A percentile compares a stretch with the other conserved stretches of the same genome.
These are phyloP conservation scores for Origma solitaria DNA, from an alignment of 2,113 vertebrate species.

Conservation along the genomic window DNA sequence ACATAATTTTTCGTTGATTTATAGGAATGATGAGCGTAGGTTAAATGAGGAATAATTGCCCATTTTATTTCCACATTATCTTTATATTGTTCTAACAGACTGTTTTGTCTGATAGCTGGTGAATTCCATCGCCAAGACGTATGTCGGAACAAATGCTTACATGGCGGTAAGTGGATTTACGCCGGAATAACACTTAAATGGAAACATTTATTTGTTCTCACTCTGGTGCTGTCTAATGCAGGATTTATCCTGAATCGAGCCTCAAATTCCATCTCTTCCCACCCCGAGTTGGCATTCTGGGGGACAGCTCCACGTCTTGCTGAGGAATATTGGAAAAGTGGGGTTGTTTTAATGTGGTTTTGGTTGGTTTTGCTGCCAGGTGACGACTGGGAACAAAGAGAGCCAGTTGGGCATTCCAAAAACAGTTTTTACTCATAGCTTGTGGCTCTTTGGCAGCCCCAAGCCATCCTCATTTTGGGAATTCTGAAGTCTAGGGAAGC, in stretches of 20 bases:
- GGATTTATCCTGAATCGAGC: neutral
- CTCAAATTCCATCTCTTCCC: neutral
- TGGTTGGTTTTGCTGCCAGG: neutral
- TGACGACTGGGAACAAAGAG: neutral
- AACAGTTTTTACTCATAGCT: accelerated
- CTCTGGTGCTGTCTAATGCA: neutral
- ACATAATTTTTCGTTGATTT: slow-evolving; percentile 80
- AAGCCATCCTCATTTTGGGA: neutral
- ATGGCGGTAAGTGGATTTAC: slow-evolving; percentile 91
- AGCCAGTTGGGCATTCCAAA: accelerated
- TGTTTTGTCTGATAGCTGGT: slow-evolving; percentile 90
- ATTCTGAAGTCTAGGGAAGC: neutral
- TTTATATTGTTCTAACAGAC: slow-evolving; percentile 81
- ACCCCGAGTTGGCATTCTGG: neutral
- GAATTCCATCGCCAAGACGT: slow-evolving; percentile 99
- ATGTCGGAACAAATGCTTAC: slow-evolving; percentile 98
- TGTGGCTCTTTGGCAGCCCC: neutral
- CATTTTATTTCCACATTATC: slow-evolving; percentile 83
- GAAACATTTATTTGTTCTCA: neutral
- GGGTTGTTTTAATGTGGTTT: neutral
- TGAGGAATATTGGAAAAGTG: neutral
- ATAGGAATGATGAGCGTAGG: slow-evolving; percentile 76
- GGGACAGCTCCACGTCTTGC: accelerated
- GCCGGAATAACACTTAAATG: slow-evolving; percentile 48
- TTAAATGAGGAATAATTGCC: slow-evolving; percentile 86